phyloP scores from a whole-genome alignment of 2,113 vertebrate genomes.

The Pterocles burchelli region DNA sequence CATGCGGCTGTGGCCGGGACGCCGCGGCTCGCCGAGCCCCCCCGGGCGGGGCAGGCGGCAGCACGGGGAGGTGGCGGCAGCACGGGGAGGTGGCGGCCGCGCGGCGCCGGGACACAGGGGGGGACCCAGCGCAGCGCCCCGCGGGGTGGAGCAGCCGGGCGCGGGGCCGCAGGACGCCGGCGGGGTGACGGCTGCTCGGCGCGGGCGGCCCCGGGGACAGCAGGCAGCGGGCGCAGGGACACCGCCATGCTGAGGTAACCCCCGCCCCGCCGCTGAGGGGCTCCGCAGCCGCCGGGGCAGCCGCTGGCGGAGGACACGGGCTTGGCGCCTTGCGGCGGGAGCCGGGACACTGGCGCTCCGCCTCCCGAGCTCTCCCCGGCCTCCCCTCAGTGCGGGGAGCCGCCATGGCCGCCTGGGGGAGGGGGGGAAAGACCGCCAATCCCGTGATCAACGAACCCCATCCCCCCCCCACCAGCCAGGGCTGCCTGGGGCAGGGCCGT shows the following conservation, averaged over 20 bases:
- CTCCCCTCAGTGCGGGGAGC: not conserved
- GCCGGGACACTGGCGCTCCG: rapidly evolving
- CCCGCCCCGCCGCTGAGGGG: not conserved
- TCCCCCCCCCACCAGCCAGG: no score
- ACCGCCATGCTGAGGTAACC: not conserved
- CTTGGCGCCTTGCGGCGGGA: no score
- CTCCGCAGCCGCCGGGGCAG: not conserved
- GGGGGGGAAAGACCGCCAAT: not conserved
- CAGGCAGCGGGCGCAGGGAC: not conserved
- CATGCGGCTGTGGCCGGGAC: not conserved
- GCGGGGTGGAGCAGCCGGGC: not conserved
- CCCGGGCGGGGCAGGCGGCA: not conserved
- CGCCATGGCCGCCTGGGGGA: not conserved
- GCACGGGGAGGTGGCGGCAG: no score
- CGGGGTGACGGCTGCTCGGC: not conserved
- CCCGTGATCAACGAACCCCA: not conserved
- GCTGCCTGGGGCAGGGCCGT: not conserved
- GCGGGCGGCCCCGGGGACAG: not conserved
- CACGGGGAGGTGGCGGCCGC: rapidly evolving
- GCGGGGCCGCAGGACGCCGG: no score
- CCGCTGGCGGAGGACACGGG: no score
- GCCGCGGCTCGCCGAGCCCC: no score
- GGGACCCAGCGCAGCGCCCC: not conserved
- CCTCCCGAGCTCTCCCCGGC: no score
- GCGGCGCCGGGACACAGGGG: not conserved